phyloP scores from a whole-genome alignment of 1,140 invertebrate species.

The Bemisia tabaci region DNA sequence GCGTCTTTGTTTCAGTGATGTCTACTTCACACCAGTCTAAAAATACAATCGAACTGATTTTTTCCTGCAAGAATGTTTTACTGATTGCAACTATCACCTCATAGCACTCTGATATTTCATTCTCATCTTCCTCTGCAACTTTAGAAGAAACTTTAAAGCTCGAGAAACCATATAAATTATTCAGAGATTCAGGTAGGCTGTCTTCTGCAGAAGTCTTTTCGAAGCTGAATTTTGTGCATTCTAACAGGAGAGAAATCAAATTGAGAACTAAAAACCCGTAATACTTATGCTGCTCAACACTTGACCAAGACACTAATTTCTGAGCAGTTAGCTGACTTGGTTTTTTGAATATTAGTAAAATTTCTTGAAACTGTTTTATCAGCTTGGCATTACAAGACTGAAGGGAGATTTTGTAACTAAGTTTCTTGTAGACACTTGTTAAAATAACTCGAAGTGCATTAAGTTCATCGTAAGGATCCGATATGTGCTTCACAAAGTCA shows the following conservation, averaged over 20 bases:
- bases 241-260: background rate
- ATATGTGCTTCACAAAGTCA: background rate
- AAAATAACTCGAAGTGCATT: background rate
- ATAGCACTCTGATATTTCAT: background rate
- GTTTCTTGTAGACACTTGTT: background rate
- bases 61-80: background rate
- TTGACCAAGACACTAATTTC: background rate
- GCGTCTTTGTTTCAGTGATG: background rate
- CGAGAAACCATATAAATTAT: background rate
- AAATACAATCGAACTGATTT: background rate
- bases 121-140: background rate
- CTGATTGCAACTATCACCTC: background rate
- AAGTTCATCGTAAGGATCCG: background rate
- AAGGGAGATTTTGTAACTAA: background rate
- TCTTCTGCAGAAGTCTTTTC: background rate
- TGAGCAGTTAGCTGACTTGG: background rate
- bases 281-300: background rate
- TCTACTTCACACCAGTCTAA: background rate
- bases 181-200: background rate
- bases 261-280: background rate
- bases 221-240: background rate
- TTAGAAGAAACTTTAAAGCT: background rate
- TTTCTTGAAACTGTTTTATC: background rate
- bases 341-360: background rate
- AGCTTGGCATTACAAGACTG: background rate